Conservation (phyloP, 2,113 vertebrate species). For the Himantopus leucocephalus region DNA sequence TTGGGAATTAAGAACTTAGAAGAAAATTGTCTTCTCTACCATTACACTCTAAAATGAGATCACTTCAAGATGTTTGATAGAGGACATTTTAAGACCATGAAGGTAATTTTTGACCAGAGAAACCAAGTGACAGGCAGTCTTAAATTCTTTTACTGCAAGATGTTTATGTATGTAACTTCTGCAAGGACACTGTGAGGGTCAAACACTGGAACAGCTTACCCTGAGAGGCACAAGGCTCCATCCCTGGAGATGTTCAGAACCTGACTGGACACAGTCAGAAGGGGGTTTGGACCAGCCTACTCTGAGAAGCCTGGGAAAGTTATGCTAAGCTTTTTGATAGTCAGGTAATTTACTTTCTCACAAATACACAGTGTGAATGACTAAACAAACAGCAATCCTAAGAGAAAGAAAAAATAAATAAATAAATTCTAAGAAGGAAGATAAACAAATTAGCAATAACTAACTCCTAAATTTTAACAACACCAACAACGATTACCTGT, state of each 20-base stretch:
- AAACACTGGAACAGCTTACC: background rate
- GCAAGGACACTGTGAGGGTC: background rate
- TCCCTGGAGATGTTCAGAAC: background rate
- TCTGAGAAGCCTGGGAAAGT: background rate
- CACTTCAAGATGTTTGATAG: background rate
- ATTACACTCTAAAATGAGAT: background rate
- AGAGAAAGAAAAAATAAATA: background rate
- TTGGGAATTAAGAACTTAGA: background rate
- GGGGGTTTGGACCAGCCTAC: background rate
- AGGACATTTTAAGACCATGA: background rate
- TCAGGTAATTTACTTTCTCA: background rate
- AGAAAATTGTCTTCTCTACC: background rate
- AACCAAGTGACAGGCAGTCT: background rate
- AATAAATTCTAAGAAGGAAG: background rate
- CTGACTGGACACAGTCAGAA: background rate
- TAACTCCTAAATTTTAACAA: background rate
- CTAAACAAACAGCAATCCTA: background rate
- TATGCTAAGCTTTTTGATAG: background rate
- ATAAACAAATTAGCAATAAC: background rate
- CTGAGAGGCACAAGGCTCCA: background rate
- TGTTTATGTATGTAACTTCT: background rate
- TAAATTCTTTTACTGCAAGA: background rate
- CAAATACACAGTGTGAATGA: background rate
- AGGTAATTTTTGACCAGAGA: background rate
- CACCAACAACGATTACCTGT: background rate